phyloP scores from a whole-genome alignment of 2,113 vertebrate genomes.

The Pseudopodoces humilis region DNA sequence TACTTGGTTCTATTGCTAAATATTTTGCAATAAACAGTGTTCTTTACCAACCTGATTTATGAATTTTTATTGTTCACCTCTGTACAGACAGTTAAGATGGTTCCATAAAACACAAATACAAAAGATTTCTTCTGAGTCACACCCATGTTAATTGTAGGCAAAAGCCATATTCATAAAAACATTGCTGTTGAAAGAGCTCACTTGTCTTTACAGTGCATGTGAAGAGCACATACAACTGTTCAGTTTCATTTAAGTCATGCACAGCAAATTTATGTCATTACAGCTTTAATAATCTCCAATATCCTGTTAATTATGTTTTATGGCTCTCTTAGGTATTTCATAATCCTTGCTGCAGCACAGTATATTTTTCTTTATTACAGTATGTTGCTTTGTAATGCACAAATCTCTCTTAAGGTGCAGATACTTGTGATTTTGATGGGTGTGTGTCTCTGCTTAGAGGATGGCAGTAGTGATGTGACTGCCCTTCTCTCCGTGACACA shows the following conservation, averaged over 20 bases:
- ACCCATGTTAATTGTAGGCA: not conserved
- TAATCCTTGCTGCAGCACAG: not conserved
- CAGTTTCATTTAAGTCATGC: not conserved
- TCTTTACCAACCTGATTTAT: not conserved
- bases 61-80: not conserved
- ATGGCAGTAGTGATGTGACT: not conserved
- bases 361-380: not conserved
- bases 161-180: not conserved
- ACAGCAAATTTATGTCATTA: not conserved
- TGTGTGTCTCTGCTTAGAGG: not conserved
- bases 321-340: not conserved
- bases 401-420: not conserved
- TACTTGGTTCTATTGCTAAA: not conserved
- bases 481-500: not conserved
- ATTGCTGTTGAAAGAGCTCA: not conserved
- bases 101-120: not conserved
- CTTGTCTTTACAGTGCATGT: not conserved
- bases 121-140: not conserved
- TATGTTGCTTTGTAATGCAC: not conserved
- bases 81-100: not conserved
- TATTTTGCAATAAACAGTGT: not conserved
- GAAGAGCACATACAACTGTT: not conserved
- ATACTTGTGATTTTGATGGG: not conserved
- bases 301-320: slow-evolving; percentile 2
- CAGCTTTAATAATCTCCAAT: slow-evolving; percentile 15